Evolutionary conservation across 37 sponge, comb jelly and placozoan genomes (phyloP).

Genomic region (Halichondria panicea): DNA sequence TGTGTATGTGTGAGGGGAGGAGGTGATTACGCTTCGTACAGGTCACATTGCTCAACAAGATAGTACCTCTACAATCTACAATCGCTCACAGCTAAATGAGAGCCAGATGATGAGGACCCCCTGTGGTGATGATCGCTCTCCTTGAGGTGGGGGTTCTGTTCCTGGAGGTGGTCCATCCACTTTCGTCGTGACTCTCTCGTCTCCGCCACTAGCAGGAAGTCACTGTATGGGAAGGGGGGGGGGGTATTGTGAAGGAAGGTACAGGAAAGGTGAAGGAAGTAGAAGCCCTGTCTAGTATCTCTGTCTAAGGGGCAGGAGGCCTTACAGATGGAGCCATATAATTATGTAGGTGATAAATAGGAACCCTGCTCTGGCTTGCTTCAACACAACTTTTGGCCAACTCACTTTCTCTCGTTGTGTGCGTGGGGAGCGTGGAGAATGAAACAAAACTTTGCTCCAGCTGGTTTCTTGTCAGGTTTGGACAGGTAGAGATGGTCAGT

Average conservation of each 20-base stretch:
- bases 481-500: slow-evolving; percentile 53
- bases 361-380: background rate
- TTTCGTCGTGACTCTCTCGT: slow-evolving; percentile 37
- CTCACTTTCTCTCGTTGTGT: slow-evolving; percentile 66
- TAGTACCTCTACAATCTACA: background rate
- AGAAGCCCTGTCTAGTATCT: no score
- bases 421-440: slow-evolving; percentile 59
- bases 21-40: background rate
- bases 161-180: slow-evolving; percentile 66
- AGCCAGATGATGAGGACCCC: slow-evolving; percentile 1
- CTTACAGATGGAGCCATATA: no score
- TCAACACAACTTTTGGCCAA: background rate
- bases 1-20: slow-evolving; percentile 1
- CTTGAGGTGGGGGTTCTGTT: slow-evolving; percentile 56
- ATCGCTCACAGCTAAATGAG: background rate
- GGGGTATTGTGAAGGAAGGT: background rate
- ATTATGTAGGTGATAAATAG: background rate
- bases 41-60: background rate
- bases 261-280: background rate
- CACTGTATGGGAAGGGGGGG: slow-evolving; percentile 15
- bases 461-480: slow-evolving; percentile 68
- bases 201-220: slow-evolving; percentile 52
- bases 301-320: no score
- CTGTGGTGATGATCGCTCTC: background rate
- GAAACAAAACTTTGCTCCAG: slow-evolving; percentile 67